Evolutionary conservation across 2,113 vertebrate genomes (phyloP).

Genomic region (Phalacrocorax carbo): DNA sequence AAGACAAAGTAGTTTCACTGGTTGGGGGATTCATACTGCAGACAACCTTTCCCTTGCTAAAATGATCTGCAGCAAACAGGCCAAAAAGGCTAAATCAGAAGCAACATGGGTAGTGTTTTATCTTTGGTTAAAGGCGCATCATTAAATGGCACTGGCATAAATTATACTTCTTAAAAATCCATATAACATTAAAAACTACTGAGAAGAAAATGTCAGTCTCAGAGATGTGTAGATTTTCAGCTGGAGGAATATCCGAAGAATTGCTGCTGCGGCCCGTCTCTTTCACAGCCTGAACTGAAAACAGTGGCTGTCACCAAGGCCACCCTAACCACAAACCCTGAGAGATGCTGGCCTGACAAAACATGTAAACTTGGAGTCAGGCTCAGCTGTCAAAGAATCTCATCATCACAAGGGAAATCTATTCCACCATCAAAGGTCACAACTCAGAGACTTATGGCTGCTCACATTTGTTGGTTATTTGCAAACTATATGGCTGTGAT

Average conservation of each 20-base stretch:
- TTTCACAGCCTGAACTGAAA: constrained; percentile 55
- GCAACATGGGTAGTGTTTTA: constrained; percentile 57
- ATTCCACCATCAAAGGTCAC: constrained; percentile 72
- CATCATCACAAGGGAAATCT: constrained; percentile 68
- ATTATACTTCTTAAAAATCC: constrained; percentile 72
- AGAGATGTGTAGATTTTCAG: constrained; percentile 43
- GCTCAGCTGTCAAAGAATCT: constrained; percentile 71
- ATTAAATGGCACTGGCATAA: constrained; percentile 65
- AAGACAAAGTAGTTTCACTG: constrained; percentile 82
- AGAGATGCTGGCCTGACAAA: constrained; percentile 68
- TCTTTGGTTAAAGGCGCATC: constrained; percentile 69
- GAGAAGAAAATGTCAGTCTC: constrained; percentile 60
- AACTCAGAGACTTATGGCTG: constrained; percentile 69
- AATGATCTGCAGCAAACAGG: constrained; percentile 54
- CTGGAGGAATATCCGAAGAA: constrained; percentile 35
- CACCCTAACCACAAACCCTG: constrained; percentile 51
- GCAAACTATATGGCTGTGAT: constrained; percentile 52
- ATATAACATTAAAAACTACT: constrained; percentile 56
- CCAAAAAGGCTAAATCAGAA: constrained; percentile 66
- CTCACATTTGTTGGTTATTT: constrained; percentile 74
- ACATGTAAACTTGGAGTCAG: constrained; percentile 70
- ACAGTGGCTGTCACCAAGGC: constrained; percentile 49
- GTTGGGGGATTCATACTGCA: constrained; percentile 71
- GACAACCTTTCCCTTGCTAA: constrained; percentile 68
- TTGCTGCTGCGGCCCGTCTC: constrained; percentile 15